Percentiles rank a stretch among this genome's conserved stretches.
Evolutionary conservation across 2,888 invertebrate genomes (phyloP).

Genomic region (Osmoderma eremita): DNA sequence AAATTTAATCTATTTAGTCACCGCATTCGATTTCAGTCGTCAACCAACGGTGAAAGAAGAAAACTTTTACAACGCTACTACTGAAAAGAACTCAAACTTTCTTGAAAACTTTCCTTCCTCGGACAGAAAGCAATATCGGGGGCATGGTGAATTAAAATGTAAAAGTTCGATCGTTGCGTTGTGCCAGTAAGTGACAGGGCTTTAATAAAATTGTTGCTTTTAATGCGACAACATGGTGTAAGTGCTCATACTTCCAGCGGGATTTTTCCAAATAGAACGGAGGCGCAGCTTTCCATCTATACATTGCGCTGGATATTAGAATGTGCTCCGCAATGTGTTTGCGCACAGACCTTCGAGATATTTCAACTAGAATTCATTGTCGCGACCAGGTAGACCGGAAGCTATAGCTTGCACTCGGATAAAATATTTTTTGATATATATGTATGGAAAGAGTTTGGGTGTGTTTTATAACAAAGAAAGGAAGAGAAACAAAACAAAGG

Average conservation of each 20-base stretch:
- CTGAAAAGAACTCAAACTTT: constrained; percentile 30
- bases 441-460: not conserved
- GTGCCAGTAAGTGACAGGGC: constrained; percentile 43
- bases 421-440: constrained; percentile 4
- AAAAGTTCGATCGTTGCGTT: constrained; percentile 24
- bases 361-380: constrained; percentile 7
- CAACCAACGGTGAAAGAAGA: constrained; percentile 23
- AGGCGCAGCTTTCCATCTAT: not conserved
- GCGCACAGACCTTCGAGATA: constrained; percentile 6
- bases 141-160: constrained; percentile 29
- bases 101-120: constrained; percentile 14
- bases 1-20: constrained; percentile 39
- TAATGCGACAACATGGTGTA: constrained; percentile 48
- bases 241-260: constrained; percentile 27
- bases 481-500: constrained; percentile 4
- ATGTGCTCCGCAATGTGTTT: constrained; percentile 16
- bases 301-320: constrained; percentile 10
- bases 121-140: constrained; percentile 30
- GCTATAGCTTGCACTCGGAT: constrained; percentile 3
- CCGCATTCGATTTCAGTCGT: constrained; percentile 36
- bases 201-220: constrained; percentile 52
- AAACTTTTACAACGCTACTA: constrained; percentile 29
- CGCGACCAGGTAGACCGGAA: constrained; percentile 11
- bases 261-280: constrained; percentile 4
- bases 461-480: constrained; percentile 4